Base-by-base conservation (phyloP, 30 jellyfish, hydroid and myxozoan species). In the Chrysaora quinquecirrha region DNA sequence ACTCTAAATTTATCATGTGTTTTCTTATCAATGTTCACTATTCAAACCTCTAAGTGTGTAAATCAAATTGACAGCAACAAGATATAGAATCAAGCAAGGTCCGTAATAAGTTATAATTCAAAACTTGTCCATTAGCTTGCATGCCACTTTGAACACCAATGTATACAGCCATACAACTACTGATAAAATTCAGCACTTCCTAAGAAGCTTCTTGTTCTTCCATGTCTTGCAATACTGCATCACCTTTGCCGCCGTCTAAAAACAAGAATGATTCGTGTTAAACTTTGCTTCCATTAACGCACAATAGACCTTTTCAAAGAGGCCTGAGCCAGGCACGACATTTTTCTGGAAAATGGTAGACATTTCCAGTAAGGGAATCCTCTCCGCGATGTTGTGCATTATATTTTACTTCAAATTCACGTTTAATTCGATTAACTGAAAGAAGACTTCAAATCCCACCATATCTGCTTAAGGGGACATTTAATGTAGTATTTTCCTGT, bases 191-290 rank as follows among this genome's bases (percentile, higher is more conserved):
- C 71, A 25, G 30, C 16, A 78, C 75, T 29, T 32, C 25, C 72
- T 73, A 43, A 22, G 88, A 75, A 24, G 88, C 90, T 3, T 89
- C 90, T 52, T 79, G 97, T 21, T 89, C 97, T 34, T 89, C 97
- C 80, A 89, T 88, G 74, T 89, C 97, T 82, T 89, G 97, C 24
- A 89, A 27, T 23, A 61, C 90, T 18, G 82, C 28, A 14, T 74
- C 93, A 27, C 90, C 97, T 30, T 81, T 80, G 14, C 63, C 84
- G 9, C 83, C 95, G 21, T 69, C 90, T 89, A 63, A 46, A 80
- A 64, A 29, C n/a, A n/a, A n/a, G n/a, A n/a, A n/a, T n/a, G n/a
- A n/a, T n/a, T n/a, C n/a, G n/a, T n/a, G n/a, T n/a, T n/a, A n/a
- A n/a, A n/a, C n/a, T n/a, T n/a, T n/a, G n/a, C n/a, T n/a, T n/a